Percentiles rank a stretch among this genome's conserved stretches.
Evolutionary conservation across 2,797 vertebrate genomes (phyloP).

Genomic region (Sebastiscus albofasciatus): DNA sequence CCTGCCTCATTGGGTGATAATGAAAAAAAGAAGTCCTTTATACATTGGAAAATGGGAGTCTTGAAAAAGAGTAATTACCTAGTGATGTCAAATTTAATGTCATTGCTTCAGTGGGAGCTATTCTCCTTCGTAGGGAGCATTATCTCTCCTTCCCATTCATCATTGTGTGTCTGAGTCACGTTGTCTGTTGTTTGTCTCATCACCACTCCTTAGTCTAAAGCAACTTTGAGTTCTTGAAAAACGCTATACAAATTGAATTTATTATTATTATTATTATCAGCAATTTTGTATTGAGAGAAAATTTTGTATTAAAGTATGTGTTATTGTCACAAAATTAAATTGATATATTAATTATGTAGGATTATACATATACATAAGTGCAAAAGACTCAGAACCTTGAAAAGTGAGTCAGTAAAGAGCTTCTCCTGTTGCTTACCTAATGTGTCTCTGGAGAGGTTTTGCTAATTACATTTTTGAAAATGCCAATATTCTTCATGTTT

Average conservation of each 20-base stretch:
- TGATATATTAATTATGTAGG: neutral
- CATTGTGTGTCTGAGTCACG: no score
- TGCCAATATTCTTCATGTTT: slow-evolving; percentile 6
- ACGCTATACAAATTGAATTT: no score
- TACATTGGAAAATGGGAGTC: neutral
- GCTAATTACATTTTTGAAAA: slow-evolving; percentile 16
- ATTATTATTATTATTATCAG: neutral
- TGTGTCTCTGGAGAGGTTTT: neutral
- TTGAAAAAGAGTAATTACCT: neutral
- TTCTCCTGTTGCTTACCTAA: neutral
- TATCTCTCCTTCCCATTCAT: neutral
- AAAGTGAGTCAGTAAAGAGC: neutral
- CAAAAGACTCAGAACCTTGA: neutral
- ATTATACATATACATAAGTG: neutral
- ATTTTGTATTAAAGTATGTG: neutral
- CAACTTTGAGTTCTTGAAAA: no score
- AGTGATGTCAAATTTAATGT: neutral
- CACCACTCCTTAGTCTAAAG: no score
- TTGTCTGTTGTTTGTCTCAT: no score
- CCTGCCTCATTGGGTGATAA: neutral
- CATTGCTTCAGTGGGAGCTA: neutral
- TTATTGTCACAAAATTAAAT: neutral
- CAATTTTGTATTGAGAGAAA: neutral
- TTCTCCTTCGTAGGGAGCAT: neutral
- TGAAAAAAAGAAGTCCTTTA: neutral